Percentiles rank a stretch among this genome's conserved stretches.
Conservation (phyloP, 1,140 invertebrate species). For the Drosophila paulistorum region DNA sequence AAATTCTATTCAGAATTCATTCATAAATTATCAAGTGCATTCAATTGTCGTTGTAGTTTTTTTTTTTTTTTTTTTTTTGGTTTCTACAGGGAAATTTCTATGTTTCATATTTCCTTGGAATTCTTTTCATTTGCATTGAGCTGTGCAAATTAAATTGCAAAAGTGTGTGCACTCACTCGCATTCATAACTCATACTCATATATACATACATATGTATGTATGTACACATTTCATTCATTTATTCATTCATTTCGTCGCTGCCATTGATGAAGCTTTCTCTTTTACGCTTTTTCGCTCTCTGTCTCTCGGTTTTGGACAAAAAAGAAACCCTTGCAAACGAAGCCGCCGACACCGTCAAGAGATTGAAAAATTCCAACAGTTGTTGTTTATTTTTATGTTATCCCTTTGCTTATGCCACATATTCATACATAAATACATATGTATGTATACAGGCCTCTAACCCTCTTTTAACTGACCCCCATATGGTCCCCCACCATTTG, state of each 20-base stretch:
- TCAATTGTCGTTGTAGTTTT: neutral
- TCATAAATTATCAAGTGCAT: neutral
- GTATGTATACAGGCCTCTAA: neutral
- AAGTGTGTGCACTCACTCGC: conserved; percentile 32
- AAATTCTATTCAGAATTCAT: neutral
- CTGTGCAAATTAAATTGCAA: conserved; percentile 70
- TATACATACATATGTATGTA: neutral
- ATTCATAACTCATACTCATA: conserved; percentile 1
- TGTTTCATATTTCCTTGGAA: neutral
- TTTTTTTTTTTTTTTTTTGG: neutral
- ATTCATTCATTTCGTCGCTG: conserved; percentile 27
- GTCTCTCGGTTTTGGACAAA: neutral
- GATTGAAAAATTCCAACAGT: conserved; percentile 32
- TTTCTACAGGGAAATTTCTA: neutral
- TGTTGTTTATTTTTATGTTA: conserved; percentile 14
- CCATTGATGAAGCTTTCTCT: conserved; percentile 45
- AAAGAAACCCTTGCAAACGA: conserved; percentile 35
- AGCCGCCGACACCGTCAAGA: conserved; percentile 24
- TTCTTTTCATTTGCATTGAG: conserved; percentile 48
- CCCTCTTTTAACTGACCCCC: neutral
- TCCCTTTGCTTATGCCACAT: conserved; percentile 35
- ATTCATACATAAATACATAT: conserved; percentile 23
- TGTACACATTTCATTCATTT: neutral
- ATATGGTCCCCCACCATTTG: too few relatives aligned
- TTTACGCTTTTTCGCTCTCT: neutral